Conservation (phyloP, 2,113 vertebrate genomes). For the Ciconia stormi region DNA sequence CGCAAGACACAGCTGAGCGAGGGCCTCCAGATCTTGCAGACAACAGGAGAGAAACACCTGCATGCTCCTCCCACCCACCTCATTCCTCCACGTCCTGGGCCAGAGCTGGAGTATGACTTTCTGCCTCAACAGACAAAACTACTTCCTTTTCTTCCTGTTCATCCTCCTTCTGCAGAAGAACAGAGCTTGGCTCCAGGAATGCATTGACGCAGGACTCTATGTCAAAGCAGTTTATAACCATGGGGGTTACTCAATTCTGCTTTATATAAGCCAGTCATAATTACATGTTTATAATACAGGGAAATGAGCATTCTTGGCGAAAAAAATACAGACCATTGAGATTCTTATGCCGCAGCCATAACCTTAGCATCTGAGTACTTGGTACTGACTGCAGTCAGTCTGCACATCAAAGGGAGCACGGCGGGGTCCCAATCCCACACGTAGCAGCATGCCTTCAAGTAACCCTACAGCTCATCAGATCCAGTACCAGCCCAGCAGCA, state of each 20-base stretch:
- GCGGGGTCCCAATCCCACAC: not conserved
- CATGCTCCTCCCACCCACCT: rapidly evolving
- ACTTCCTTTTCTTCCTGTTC: not conserved
- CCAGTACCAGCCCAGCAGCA: not conserved
- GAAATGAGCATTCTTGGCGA: not conserved
- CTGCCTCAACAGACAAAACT: not conserved
- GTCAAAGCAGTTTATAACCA: constrained; percentile 10
- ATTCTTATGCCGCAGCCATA: not conserved
- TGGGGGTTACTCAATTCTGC: not conserved
- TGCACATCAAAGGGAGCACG: not conserved
- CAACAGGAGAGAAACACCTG: not conserved
- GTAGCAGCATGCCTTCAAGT: not conserved
- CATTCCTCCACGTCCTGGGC: not conserved
- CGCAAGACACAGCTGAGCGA: rapidly evolving
- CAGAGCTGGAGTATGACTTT: not conserved
- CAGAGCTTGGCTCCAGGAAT: not conserved
- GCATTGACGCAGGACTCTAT: not conserved
- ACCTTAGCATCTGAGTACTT: not conserved
- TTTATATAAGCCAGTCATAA: not conserved
- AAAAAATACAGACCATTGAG: not conserved
- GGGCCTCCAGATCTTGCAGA: not conserved
- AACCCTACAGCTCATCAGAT: not conserved
- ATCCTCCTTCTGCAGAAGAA: not conserved
- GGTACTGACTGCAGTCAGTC: not conserved
- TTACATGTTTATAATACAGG: not conserved